A percentile compares a stretch with the other conserved stretches of the same genome.
phyloP scores from a whole-genome alignment of 2,113 vertebrate species.

The Paralichthys olivaceus region DNA sequence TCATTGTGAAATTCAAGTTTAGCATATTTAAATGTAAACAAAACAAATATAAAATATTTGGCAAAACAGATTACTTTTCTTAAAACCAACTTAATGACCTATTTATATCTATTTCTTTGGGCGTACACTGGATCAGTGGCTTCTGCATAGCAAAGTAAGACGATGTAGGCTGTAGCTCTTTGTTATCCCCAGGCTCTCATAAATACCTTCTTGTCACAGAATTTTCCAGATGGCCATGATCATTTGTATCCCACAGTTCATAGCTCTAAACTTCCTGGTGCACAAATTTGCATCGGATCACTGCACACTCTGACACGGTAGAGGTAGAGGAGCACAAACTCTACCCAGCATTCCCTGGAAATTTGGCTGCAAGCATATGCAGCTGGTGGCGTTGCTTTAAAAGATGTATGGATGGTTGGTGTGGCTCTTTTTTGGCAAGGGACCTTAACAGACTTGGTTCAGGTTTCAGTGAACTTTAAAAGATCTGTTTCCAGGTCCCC shows the following conservation, averaged over 20 bases:
- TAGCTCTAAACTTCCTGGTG: constrained; percentile 67
- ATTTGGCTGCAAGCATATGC: constrained; percentile 39
- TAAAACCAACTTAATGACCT: background rate
- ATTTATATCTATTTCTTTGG: constrained; percentile 4
- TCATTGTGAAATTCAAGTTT: too few species aligned
- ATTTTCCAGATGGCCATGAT: constrained; percentile 78
- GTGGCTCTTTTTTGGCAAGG: constrained; percentile 17
- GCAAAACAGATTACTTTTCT: background rate
- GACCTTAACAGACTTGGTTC: constrained; percentile 42
- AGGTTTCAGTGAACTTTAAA: constrained; percentile 65
- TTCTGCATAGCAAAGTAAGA: constrained; percentile 62
- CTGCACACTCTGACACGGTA: constrained; percentile 69
- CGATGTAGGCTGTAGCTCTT: constrained; percentile 56
- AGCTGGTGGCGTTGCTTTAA: constrained; percentile 7
- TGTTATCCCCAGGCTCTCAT: constrained; percentile 65
- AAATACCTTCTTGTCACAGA: constrained; percentile 69
- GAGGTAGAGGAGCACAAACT: constrained; percentile 68
- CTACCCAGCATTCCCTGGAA: constrained; percentile 69
- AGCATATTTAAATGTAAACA: too few species aligned
- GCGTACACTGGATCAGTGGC: constrained; percentile 47
- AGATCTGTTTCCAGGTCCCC: constrained; percentile 68
- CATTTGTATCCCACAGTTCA: constrained; percentile 62
- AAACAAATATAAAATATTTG: too few species aligned
- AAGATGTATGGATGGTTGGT: constrained; percentile 5
- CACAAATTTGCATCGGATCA: constrained; percentile 79